Conservation (phyloP, 2,797 vertebrate species). For the Neosilurus hyrtlii region DNA sequence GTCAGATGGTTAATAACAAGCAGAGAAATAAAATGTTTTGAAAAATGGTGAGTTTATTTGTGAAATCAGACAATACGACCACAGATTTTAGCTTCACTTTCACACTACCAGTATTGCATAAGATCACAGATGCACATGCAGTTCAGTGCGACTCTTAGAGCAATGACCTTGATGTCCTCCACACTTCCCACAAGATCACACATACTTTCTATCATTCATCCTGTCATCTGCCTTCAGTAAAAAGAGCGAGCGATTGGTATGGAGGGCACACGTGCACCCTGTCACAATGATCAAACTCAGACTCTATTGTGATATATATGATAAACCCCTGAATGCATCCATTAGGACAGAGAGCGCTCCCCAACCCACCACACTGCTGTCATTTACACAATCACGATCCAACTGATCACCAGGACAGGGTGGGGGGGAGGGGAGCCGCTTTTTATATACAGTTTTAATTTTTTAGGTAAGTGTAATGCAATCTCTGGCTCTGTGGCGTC, state of each 20-base stretch:
- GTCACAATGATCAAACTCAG: background rate
- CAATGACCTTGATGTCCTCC: slow-evolving; percentile 40
- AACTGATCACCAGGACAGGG: too few species aligned
- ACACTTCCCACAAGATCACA: slow-evolving; percentile 27
- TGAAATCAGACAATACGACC: background rate
- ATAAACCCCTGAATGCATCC: background rate
- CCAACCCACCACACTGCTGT: too few species aligned
- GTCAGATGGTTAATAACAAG: background rate
- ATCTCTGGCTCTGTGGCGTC: too few species aligned
- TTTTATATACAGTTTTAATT: too few species aligned
- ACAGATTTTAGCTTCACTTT: background rate
- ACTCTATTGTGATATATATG: background rate
- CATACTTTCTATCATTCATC: slow-evolving; percentile 30
- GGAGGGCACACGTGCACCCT: background rate
- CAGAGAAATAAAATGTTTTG: background rate
- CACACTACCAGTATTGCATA: background rate
- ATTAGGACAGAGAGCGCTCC: background rate
- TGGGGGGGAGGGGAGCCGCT: too few species aligned
- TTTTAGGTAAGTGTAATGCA: too few species aligned
- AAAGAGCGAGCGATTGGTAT: background rate
- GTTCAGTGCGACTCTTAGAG: slow-evolving; percentile 21
- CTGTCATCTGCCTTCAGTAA: background rate
- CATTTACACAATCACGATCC: too few species aligned
- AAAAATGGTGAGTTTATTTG: too few species aligned
- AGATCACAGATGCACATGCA: background rate